Percentiles rank a stretch among this genome's conserved stretches.
These are phyloP conservation scores for Avahi laniger DNA, from an alignment of 2,797 vertebrate species.

Conservation along the genomic window DNA sequence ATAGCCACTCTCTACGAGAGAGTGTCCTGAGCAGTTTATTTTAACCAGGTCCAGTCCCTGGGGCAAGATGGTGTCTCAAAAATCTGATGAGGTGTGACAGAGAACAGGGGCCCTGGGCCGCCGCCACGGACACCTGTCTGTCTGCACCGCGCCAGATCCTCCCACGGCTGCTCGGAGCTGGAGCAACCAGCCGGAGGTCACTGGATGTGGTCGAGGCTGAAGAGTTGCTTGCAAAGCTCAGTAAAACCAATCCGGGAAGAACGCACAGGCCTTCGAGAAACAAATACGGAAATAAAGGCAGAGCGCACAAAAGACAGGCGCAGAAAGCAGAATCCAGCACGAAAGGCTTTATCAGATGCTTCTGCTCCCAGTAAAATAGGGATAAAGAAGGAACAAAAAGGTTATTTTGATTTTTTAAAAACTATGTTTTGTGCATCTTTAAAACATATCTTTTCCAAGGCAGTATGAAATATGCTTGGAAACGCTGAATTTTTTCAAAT, in stretches of 20 bases:
- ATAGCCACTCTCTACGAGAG: background rate
- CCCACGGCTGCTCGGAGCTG: background rate
- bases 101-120: slow-evolving; percentile 26
- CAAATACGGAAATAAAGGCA: background rate
- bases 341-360: background rate
- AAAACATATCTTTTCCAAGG: background rate
- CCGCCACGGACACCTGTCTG: background rate
- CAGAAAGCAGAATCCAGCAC: background rate
- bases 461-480: background rate
- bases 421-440: background rate
- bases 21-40: background rate
- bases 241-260: background rate
- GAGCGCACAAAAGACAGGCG: background rate
- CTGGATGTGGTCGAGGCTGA: background rate
- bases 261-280: background rate
- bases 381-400: background rate
- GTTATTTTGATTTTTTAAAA: background rate
- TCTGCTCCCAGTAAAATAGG: background rate
- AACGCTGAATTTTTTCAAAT: background rate
- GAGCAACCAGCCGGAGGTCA: background rate
- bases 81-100: slow-evolving; percentile 51
- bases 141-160: background rate
- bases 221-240: background rate
- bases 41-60: background rate
- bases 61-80: slow-evolving; percentile 56